Percentiles rank a stretch among this genome's conserved stretches.
phyloP scores from a whole-genome alignment of 2,113 vertebrate species.

The Hypanus sabinus region DNA sequence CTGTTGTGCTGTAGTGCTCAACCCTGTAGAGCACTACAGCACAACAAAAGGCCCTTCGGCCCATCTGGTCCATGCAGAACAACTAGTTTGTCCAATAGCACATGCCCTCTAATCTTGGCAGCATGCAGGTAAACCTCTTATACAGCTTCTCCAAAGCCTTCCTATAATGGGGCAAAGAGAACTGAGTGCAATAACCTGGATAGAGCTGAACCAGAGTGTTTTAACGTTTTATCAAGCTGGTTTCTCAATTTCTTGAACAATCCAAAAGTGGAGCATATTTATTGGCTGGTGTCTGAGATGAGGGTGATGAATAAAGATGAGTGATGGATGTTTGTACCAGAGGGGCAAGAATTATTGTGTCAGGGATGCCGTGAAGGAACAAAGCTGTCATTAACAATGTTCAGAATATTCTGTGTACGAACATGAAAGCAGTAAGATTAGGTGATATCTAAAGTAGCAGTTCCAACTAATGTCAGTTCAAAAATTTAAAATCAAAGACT shows the following conservation, averaged over 20 bases:
- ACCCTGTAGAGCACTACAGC: too few species aligned
- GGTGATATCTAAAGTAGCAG: not conserved
- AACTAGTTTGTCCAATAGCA: too few species aligned
- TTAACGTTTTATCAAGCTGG: too few species aligned
- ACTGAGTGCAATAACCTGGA: too few species aligned
- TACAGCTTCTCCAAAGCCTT: too few species aligned
- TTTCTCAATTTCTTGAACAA: not conserved
- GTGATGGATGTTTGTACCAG: not conserved
- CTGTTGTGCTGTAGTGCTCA: too few species aligned
- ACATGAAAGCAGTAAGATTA: not conserved
- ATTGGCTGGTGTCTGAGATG: not conserved
- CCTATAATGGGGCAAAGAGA: too few species aligned
- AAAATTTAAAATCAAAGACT: not conserved
- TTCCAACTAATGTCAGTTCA: not conserved
- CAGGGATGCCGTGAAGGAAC: not conserved
- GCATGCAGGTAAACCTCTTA: too few species aligned
- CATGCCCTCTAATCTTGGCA: too few species aligned
- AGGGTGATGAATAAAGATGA: not conserved
- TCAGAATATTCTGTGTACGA: not conserved
- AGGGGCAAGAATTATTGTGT: not conserved
- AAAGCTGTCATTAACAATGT: not conserved
- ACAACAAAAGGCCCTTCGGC: too few species aligned
- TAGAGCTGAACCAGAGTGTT: too few species aligned
- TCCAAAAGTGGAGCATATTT: not conserved
- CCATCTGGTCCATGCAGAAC: too few species aligned